Evolutionary conservation across 2,113 vertebrate genomes (phyloP), one percentile per base, ranked within the genome.

Genomic region (Lepisosteus oculatus): DNA sequence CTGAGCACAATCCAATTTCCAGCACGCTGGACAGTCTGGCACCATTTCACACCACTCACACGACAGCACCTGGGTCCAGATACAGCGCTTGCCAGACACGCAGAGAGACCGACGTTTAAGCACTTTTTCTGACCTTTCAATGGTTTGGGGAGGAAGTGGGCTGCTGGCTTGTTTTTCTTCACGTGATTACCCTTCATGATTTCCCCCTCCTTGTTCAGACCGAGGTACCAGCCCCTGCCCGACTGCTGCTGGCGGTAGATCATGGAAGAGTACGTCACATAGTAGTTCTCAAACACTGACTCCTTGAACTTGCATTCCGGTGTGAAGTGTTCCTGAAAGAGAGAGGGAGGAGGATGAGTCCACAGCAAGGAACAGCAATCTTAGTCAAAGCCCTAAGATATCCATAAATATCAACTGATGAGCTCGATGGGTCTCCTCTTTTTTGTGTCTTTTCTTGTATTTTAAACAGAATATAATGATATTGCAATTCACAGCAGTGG

Each of bases 151-250:
- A 99, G 95, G 85, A 99, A 99, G 83, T 99, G 97, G 77, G 96
- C 97, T 70, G 97, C 96, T 77, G 97, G 95, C 83, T 98, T 99
- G 72, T 98, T 99, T 87, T 99, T 99, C 91, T 99, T 99, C 77
- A 99, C 97, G 0, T 99, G 97, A 80, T 99, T 99, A 76, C 97
- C 97, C 92, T 99, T 99, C 97, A 99, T 99, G 82, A 99, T 96
- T 87, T 98, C 96, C n/a, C 97, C 96, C 84, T 99, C 97, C 86
- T 98, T 99, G 90, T 99, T 99, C 84, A 99, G 96, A 84, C 97
- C 97, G 82, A 99, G 90, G 88, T 98, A 99, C 97, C 97, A 99
- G 74, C 95, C 95, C 87, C 97, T 92, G 78, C 97, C 97, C 3
- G 97, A 99, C 83, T 99, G 95, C 80, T 99, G 97, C 85, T 99